Evolutionary conservation across 2,797 vertebrate genomes (phyloP).

Genomic region (Gobio occitaniae): DNA sequence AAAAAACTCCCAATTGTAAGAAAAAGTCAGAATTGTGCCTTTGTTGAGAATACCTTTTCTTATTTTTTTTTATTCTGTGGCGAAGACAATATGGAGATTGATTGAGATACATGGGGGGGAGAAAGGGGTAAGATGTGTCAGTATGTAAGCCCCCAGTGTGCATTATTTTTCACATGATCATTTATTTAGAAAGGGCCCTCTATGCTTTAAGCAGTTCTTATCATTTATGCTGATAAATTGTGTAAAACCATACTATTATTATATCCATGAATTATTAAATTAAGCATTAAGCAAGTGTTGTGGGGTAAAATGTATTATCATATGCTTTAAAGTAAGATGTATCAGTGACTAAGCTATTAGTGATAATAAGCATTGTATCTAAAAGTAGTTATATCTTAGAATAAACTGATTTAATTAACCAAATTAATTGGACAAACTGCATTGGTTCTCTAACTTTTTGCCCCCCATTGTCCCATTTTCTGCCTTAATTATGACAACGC

Average conservation of each 20-base stretch:
- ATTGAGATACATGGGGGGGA: neutral
- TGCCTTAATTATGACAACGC: no score
- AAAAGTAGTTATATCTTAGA: neutral
- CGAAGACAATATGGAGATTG: neutral
- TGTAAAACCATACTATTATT: neutral
- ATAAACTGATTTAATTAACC: neutral
- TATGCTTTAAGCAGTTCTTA: neutral
- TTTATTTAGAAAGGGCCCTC: neutral
- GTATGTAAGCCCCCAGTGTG: neutral
- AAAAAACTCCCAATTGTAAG: no score
- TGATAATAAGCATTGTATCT: neutral
- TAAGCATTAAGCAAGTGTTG: neutral
- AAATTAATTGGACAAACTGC: neutral
- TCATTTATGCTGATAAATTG: neutral
- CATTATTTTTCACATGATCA: neutral
- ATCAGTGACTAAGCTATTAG: neutral
- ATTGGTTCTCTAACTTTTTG: neutral
- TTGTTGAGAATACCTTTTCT: no score
- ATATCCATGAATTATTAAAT: neutral
- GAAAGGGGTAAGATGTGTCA: neutral
- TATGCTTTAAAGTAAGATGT: neutral
- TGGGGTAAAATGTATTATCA: slow-evolving; percentile 1
- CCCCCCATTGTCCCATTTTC: no score
- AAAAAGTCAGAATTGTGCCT: no score
- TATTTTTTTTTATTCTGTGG: neutral